Conservation (phyloP, 2,888 invertebrate genomes). For the Lasioglossum morio region DNA sequence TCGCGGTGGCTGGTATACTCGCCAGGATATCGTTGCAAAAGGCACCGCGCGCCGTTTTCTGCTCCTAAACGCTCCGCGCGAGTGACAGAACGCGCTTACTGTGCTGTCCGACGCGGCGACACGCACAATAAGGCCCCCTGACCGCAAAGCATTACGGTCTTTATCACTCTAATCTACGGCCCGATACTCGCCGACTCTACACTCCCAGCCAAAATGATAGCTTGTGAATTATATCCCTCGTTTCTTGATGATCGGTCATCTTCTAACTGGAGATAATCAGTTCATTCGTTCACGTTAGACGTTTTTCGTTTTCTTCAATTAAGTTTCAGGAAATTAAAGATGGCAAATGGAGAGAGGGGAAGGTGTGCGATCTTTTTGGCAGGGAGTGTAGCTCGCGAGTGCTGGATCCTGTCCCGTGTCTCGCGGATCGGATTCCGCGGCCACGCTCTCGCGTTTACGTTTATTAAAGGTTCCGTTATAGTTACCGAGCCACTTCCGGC, state of each 20-base stretch:
- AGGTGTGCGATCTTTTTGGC: not conserved
- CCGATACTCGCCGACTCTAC: slow-evolving; percentile 23
- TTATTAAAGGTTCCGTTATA: slow-evolving; percentile 76
- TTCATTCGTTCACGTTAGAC: not conserved
- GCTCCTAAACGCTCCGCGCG: slow-evolving; percentile 69
- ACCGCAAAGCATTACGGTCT: slow-evolving; percentile 67
- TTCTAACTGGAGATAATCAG: not conserved
- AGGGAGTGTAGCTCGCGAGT: not conserved
- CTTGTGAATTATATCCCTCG: not conserved
- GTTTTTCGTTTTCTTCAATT: no score
- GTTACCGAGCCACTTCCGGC: slow-evolving; percentile 67
- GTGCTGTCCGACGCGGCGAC: slow-evolving; percentile 74
- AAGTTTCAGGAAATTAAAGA: not conserved
- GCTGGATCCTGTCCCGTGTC: not conserved
- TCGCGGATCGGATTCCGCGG: slow-evolving; percentile 57
- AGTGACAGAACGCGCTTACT: slow-evolving; percentile 77
- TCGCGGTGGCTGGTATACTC: slow-evolving; percentile 26
- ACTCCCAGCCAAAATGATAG: not conserved
- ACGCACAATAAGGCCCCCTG: slow-evolving; percentile 70
- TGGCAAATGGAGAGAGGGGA: not conserved
- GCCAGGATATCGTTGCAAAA: slow-evolving; percentile 72
- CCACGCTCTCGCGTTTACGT: slow-evolving; percentile 67
- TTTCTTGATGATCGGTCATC: not conserved
- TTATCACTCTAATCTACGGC: slow-evolving; percentile 77
- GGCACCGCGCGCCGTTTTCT: slow-evolving; percentile 74